Evolutionary conservation across 2,888 invertebrate species (phyloP), one percentile per base, ranked within the genome.

Genomic region (Diarsia rubi): DNA sequence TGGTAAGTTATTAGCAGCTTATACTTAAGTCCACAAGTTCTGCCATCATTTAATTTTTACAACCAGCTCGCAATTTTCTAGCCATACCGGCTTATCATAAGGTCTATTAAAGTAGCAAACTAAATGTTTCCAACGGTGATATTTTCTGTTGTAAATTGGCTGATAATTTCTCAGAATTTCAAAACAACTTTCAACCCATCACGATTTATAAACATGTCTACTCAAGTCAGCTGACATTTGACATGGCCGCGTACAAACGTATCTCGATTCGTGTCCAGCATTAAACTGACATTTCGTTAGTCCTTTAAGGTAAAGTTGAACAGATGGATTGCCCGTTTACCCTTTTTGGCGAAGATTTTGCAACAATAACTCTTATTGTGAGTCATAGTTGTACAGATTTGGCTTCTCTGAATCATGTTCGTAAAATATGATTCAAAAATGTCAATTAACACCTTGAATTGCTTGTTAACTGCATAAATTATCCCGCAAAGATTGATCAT

Each of bases 251-350:
- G 71, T 69, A 75, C 66, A 59, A 75, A 74, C 69, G 52, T 78
- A 82, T 87, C 81, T 84, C 47, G 73, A 70, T 80, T 74, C 74
- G 57, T 73, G 86, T 81, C 84, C 86, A 86, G 84, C 75, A 80
- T 63, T 54, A 86, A 89, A 88, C 88, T 88, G 89, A 88, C 90
- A 89, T 92, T 92, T 88, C 66, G 88, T 89, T 89, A 89, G 86
- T 89, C 90, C 74, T 89, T 82, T 89, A 90, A 72, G 88, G 89
- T 63, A 71, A 85, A 84, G 65, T 66, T 71, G 73, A 69, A 66
- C 75, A 68, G 76, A 81, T 79, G 71, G 64, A 85, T 83, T 77
- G 66, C 21, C 68, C 69, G 83, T 78, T 77, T 83, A 73, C 81
- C 81, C 57, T 85, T 81, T 86, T 75, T 67, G 78, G 80, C 0